Conservation (phyloP, 2,888 invertebrate genomes). For the Amaurobius ferox region DNA sequence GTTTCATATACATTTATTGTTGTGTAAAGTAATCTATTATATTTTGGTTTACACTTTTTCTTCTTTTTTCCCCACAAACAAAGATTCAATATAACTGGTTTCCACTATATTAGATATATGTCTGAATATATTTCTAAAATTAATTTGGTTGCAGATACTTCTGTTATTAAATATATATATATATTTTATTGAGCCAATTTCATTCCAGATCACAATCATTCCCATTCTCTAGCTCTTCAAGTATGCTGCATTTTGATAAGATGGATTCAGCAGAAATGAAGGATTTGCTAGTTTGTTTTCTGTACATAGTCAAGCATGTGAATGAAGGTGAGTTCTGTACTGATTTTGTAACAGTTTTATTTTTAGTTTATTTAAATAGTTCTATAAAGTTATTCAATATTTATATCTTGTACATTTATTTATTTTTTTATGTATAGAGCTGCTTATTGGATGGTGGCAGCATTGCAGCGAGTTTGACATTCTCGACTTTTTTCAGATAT, state of each 20-base stretch:
- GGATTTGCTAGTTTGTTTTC: constrained; percentile 91
- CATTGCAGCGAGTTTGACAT: constrained; percentile 89
- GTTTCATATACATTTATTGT: too few relatives aligned
- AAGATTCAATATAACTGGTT: too few relatives aligned
- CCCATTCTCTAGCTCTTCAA: constrained; percentile 74
- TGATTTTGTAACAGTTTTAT: not conserved
- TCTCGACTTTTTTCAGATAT: constrained; percentile 88
- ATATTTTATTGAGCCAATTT: too few relatives aligned
- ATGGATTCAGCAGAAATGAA: constrained; percentile 87
- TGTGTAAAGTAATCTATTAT: too few relatives aligned
- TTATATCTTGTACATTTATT: not conserved
- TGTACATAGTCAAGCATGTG: constrained; percentile 93
- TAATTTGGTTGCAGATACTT: too few relatives aligned
- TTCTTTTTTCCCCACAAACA: too few relatives aligned
- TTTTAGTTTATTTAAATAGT: not conserved
- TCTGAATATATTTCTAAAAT: too few relatives aligned
- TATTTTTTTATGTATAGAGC: constrained; percentile 79
- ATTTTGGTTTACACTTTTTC: too few relatives aligned
- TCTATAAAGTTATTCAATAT: too few relatives aligned
- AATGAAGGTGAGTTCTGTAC: constrained; percentile 81
- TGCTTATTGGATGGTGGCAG: constrained; percentile 93
- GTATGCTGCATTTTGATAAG: constrained; percentile 82
- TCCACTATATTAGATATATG: too few relatives aligned
- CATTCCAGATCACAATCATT: constrained; percentile 74
- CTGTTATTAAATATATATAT: too few relatives aligned